Conservation (phyloP, 2,888 invertebrate genomes). For the Rugalucina vietnamica region DNA sequence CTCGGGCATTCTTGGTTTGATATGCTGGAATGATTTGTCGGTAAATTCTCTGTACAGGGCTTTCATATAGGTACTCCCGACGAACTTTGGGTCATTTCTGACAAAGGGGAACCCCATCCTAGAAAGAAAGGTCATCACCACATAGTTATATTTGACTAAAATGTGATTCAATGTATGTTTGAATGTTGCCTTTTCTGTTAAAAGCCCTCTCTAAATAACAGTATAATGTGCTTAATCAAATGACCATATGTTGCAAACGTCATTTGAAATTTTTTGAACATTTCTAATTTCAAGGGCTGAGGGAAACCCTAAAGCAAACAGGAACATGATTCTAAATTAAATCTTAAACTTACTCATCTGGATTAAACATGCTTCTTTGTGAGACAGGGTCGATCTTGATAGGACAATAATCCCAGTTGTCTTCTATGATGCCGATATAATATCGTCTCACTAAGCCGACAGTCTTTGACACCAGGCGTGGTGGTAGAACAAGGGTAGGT, state of each 20-base stretch:
- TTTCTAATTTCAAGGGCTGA: no score
- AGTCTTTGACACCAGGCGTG: not conserved
- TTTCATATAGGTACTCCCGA: constrained; percentile 62
- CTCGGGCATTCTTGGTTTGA: constrained; percentile 21
- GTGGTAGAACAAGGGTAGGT: not conserved
- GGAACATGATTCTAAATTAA: no score
- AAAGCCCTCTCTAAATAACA: no score
- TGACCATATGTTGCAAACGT: no score
- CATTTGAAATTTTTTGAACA: no score
- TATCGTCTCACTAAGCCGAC: constrained; percentile 41
- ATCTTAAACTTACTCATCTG: constrained; percentile 50
- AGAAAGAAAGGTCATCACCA: no score
- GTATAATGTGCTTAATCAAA: no score
- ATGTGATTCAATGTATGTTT: no score
- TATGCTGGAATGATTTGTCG: constrained; percentile 47
- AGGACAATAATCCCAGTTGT: constrained; percentile 66
- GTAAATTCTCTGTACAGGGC: constrained; percentile 61
- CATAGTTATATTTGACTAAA: no score
- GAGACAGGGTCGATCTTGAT: constrained; percentile 46
- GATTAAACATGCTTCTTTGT: constrained; percentile 40
- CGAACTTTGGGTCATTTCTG: constrained; percentile 40
- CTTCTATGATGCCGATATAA: constrained; percentile 63
- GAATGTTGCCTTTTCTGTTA: no score
- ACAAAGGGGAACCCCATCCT: constrained; percentile 46
- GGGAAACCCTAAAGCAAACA: no score